Percentiles rank a stretch among this genome's conserved stretches.
Evolutionary conservation across 2,113 vertebrate species (phyloP).

Genomic region (Pholis gunnellus): DNA sequence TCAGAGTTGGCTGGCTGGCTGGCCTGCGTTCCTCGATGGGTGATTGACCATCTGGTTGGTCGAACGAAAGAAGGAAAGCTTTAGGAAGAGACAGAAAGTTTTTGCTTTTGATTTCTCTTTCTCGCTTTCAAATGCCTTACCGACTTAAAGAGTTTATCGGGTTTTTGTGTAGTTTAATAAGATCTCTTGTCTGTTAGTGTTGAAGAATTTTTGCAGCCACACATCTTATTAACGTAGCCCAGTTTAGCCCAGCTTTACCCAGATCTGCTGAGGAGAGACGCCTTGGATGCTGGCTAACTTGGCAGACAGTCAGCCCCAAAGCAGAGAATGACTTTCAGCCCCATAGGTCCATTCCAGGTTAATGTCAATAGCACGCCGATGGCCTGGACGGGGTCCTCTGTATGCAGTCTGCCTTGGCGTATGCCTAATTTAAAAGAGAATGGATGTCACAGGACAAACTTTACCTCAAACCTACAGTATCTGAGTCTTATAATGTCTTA

Average conservation of each 20-base stretch:
- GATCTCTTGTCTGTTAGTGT: conserved; percentile 29
- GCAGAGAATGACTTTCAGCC: conserved; percentile 62
- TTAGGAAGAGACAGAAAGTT: conserved; percentile 5
- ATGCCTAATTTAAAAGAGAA: conserved; percentile 21
- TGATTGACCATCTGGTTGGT: conserved; percentile 48
- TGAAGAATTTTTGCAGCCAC: conserved; percentile 26
- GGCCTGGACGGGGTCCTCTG: conserved; percentile 32
- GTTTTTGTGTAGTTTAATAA: conserved; percentile 44
- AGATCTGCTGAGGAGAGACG: conserved; percentile 46
- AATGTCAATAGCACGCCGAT: conserved; percentile 60
- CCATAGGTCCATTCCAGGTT: conserved; percentile 55
- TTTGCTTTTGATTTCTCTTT: conserved; percentile 7
- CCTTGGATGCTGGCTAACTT: conserved; percentile 59
- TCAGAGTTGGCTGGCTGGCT: conserved; percentile 45
- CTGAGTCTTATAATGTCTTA: too few species aligned
- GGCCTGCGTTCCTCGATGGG: conserved; percentile 11
- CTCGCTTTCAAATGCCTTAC: not conserved
- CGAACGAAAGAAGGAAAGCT: conserved; percentile 23
- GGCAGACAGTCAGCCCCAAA: conserved; percentile 64
- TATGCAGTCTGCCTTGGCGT: conserved; percentile 19
- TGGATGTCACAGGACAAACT: conserved; percentile 13
- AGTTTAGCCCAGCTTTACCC: conserved; percentile 35
- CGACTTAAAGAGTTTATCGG: not conserved
- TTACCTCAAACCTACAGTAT: conserved; percentile 26
- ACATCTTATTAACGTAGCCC: conserved; percentile 29